phyloP scores from a whole-genome alignment of 2,888 invertebrate species.

The Tenthredo notha region DNA sequence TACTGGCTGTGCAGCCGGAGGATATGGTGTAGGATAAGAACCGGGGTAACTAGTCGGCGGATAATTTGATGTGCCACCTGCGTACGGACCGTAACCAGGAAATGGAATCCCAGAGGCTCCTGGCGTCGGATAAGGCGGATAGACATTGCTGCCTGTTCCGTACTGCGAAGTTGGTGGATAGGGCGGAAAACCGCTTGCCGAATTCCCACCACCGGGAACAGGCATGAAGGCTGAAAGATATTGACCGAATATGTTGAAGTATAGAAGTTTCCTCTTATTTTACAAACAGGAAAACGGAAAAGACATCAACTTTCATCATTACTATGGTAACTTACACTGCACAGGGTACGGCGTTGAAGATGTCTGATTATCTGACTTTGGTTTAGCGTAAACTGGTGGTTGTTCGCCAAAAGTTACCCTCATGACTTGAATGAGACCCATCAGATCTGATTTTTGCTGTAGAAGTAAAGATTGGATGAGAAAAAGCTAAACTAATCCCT shows the following conservation, averaged over 20 bases:
- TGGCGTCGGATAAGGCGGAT: constrained; percentile 73
- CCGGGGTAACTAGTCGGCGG: constrained; percentile 59
- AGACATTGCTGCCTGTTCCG: constrained; percentile 61
- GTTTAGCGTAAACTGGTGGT: constrained; percentile 94
- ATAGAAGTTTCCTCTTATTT: constrained; percentile 13
- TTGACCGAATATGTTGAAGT: background rate
- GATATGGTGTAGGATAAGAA: constrained; percentile 67
- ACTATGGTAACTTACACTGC: constrained; percentile 75
- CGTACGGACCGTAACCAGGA: constrained; percentile 80
- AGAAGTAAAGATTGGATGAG: constrained; percentile 53
- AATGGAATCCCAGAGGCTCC: constrained; percentile 68
- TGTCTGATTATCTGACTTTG: constrained; percentile 79
- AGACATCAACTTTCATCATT: constrained; percentile 24
- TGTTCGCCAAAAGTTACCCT: constrained; percentile 95
- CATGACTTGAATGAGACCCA: constrained; percentile 94
- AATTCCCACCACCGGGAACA: constrained; percentile 68
- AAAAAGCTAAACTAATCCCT: background rate
- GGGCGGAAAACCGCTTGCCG: constrained; percentile 66
- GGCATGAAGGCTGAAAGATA: constrained; percentile 77
- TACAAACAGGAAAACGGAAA: constrained; percentile 29
- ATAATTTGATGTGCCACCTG: constrained; percentile 78
- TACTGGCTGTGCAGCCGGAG: constrained; percentile 67
- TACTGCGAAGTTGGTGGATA: constrained; percentile 67
- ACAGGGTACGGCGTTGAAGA: constrained; percentile 80
- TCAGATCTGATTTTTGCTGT: constrained; percentile 89